Base-by-base conservation (phyloP, 2,113 vertebrate genomes). In the Gasterosteus aculeatus region DNA sequence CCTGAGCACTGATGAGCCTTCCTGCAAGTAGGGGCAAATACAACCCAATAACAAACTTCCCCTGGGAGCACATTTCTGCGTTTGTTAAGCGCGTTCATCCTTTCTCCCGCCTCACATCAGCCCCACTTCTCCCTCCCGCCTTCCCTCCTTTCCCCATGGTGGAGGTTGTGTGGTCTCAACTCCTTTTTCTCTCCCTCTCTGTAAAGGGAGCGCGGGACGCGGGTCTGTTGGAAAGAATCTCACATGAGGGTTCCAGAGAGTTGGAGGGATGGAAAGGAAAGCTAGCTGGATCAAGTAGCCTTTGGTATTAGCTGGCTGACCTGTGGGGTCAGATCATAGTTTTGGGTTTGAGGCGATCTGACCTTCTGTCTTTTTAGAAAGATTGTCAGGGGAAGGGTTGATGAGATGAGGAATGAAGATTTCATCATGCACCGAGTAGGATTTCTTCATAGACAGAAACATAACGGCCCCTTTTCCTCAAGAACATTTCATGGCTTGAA, bases 51-150 rank as follows among this genome's bases (percentile, higher is more conserved):
- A 69, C 81, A 84, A 64, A 85, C 89, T 84, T 79, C 74, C 90
- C 77, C 76, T 72, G 85, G 88, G 86, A 82, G 74, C 72, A 82
- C 53, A 90, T 82, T 81, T 92, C 77, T 89, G 82, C 75, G 85
- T 92, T 92, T 92, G 88, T 92, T 88, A 83, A 92, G 83, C 89
- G 80, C 72, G 81, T 85, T 81, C 81, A 80, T 82, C 81, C 82
- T 89, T 70, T 76, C 60, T 80, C 59, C 62, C 46, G 2, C 53
- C 61, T 77, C 44, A 67, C 8, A 51, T 78, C 53, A 38, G n/a
- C 56, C 62, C 60, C 53, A 69, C 51, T 41, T 77, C 60, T 59
- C 70, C 66, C 73, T 19, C 18, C 39, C 66, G 51, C 47, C 64
- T 51, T 76, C 77, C 53, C 47, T 87, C 79, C 41, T 63, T 78